Percentiles rank a stretch among this genome's conserved stretches.
These are phyloP conservation scores for Felis chaus DNA, from an alignment of 2,113 vertebrate species.

Conservation along the genomic window DNA sequence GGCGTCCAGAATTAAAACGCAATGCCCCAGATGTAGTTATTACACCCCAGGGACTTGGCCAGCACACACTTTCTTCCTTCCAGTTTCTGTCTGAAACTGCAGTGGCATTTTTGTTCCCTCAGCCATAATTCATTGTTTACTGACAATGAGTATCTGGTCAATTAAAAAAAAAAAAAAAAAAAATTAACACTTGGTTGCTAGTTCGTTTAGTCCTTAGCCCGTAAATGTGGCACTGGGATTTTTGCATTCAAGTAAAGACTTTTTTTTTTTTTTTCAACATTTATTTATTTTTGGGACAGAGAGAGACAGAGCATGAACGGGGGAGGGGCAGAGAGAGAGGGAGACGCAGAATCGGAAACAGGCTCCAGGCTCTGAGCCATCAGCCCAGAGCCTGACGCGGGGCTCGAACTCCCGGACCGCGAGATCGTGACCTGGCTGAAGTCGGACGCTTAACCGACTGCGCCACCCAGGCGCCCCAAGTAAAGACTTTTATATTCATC, in stretches of 20 bases:
- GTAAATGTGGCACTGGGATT: not conserved
- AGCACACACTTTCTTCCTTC: not conserved
- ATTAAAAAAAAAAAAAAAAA: not conserved
- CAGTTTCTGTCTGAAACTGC: not conserved
- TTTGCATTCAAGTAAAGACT: not conserved
- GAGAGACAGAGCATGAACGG: too few species aligned
- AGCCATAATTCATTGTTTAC: not conserved
- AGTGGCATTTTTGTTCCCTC: not conserved
- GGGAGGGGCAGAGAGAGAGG: too few species aligned
- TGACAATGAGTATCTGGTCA: not conserved
- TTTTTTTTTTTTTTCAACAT: not conserved
- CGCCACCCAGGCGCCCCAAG: not conserved
- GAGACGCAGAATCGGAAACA: too few species aligned
- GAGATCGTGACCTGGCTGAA: too few species aligned
- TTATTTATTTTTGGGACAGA: too few species aligned
- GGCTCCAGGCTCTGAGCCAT: too few species aligned
- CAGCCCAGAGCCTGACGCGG: too few species aligned
- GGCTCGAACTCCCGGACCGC: too few species aligned
- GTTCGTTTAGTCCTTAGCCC: not conserved
- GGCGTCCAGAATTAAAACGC: not conserved
- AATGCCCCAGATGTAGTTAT: not conserved
- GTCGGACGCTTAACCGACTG: too few species aligned
- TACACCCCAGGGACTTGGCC: rapidly evolving
- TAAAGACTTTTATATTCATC: not conserved
- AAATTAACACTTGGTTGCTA: not conserved